Base-by-base conservation (phyloP, 2,888 invertebrate genomes). In the Drosophila quinaria region DNA sequence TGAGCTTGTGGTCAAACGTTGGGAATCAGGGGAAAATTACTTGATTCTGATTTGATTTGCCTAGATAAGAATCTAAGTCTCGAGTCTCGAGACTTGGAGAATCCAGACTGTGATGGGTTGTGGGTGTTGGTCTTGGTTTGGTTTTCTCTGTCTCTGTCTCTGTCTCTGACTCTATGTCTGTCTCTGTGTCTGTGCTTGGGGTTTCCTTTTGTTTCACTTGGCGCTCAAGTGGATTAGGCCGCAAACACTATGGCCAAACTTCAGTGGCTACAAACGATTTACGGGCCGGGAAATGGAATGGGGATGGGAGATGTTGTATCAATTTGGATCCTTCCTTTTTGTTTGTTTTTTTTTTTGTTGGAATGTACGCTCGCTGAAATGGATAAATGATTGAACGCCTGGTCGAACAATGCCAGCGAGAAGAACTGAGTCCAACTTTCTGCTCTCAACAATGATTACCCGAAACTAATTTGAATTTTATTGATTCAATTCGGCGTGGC, bases 1-100 rank as follows among this genome's bases (percentile, higher is more conserved):
- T 91, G 91, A 80, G 87, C 87, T 90, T 90, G 90, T 81, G 91
- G 91, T 91, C 91, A 90, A 90, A 87, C 78, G 89, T 72, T 77
- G 77, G 74, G 87, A 84, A 90, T 90, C 91, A 90, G 90, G 80
- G 74, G 58, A 22, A 90, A 90, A 90, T 90, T 84, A 89, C 90
- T 90, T 91, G 90, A 90, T 87, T 89, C 91, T 90, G 87, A 90
- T 90, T 90, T 91, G 90, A 91, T 91, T 91, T 90, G 91, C 74
- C 72, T 79, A 80, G 90, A 86, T 87, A 90, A 89, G 75, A 78
- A 90, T 74, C 82, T 78, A 59, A 64, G 78, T 50, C 44, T 50
- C 10, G 19, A 39, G 52, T 29, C 55, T 71, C 44, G 29, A 33
- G 37, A 47, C 33, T 33, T 29, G 29, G 5, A 41, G 22, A 56